Evolutionary conservation across 2,113 vertebrate species (phyloP).

Genomic region (Acanthisitta chloris): DNA sequence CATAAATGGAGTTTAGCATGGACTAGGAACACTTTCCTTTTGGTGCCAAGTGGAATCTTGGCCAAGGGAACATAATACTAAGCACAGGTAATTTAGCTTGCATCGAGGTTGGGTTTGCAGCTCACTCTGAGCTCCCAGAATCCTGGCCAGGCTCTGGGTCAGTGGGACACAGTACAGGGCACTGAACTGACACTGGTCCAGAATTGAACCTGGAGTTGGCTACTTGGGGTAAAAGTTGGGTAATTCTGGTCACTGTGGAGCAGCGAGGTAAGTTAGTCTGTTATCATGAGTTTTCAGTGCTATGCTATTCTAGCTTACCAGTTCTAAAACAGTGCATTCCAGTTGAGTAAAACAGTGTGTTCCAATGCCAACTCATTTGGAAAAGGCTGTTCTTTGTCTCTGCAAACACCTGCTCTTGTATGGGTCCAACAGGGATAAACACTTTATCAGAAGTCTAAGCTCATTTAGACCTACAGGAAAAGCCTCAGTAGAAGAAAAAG

Average conservation of each 20-base stretch:
- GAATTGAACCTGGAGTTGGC: neutral
- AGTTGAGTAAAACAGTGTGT: neutral
- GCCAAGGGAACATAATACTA: neutral
- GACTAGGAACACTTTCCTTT: neutral
- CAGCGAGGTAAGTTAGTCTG: neutral
- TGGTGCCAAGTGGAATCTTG: neutral
- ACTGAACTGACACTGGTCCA: neutral
- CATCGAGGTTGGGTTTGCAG: neutral
- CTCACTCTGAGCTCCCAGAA: neutral
- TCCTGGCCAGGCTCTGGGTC: neutral
- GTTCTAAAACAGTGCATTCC: neutral
- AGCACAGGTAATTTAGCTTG: neutral
- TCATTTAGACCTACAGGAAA: neutral
- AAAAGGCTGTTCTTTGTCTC: neutral
- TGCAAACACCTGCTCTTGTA: neutral
- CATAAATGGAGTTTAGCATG: neutral
- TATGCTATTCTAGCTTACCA: neutral
- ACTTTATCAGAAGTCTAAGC: neutral
- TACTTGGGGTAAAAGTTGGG: neutral
- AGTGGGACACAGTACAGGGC: too few relatives aligned
- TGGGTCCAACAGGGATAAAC: neutral
- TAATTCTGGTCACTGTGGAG: neutral
- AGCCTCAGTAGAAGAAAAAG: neutral
- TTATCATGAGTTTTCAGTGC: neutral
- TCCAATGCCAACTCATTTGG: neutral